Percentiles rank a stretch among this genome's conserved stretches.
phyloP scores from a whole-genome alignment of 2,797 vertebrate species.

The Prionace glauca region DNA sequence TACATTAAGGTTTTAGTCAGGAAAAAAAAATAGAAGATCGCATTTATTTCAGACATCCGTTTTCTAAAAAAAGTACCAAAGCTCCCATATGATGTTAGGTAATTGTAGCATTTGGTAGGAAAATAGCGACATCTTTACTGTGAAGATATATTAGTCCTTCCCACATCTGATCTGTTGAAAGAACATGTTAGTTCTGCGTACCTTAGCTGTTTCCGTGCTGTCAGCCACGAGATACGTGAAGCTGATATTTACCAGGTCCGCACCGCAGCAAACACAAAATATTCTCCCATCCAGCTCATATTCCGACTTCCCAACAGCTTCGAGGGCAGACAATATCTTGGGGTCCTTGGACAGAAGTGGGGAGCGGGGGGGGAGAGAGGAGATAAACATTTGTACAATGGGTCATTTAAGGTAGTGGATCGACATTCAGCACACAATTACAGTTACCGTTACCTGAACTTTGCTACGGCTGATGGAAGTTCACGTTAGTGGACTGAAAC shows the following conservation, averaged over 20 bases:
- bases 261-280: slow-evolving; percentile 90
- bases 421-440: not conserved
- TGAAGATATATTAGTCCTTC: not conserved
- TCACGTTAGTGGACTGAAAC: not conserved
- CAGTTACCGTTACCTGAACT: not conserved
- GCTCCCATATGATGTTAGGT: not conserved
- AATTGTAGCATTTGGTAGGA: not conserved
- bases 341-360: slow-evolving; percentile 70
- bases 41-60: too few relatives aligned
- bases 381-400: not conserved
- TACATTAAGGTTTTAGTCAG: not conserved
- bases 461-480: not conserved
- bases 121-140: slow-evolving; percentile 31
- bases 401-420: not conserved
- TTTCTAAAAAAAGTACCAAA: not conserved
- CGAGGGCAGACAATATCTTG: slow-evolving; percentile 84
- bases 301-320: slow-evolving; percentile 80
- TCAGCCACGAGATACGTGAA: slow-evolving; percentile 94
- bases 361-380: not conserved
- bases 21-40: not conserved
- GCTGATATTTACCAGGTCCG: slow-evolving; percentile 94
- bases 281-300: slow-evolving; percentile 84
- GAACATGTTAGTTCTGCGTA: slow-evolving; percentile 48
- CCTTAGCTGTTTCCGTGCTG: slow-evolving; percentile 81
- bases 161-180: not conserved